Base-by-base conservation (phyloP, 2,113 vertebrate species). In the Puffinus mauretanicus region DNA sequence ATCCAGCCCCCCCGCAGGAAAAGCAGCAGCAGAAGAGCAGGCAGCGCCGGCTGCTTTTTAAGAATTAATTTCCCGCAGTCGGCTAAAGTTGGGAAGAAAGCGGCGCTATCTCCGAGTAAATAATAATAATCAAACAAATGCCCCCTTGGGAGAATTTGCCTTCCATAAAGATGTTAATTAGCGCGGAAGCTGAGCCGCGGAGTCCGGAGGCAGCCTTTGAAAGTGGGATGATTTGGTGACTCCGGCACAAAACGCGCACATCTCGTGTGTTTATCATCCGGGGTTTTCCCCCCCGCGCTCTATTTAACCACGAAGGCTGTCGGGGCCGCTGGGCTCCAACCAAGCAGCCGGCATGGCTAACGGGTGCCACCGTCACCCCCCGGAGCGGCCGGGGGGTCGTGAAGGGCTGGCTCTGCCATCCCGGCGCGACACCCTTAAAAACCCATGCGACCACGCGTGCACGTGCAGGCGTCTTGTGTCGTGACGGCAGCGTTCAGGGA, bases 111-210 rank as follows among this genome's bases (percentile, higher is more conserved):
- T 70, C 88, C 38, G 61, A 92, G 97, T 96, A 96, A 98, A 97
- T 96, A 97, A 92, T 91, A 96, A 94, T 92, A 94, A 97, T 94
- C 88, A 83, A 94, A 84, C 91, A 91, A 93, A 86, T 67, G 34
- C 67, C 93, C 97, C 86, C 95, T 46, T 55, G 95, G 93, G 97
- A 97, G 92, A 90, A 83, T 90, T 79, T 94, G 62, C 82, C 93
- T 97, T 89, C 96, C 94, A 52, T 94, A 90, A 96, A 96, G 96
- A 97, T 84, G 97, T 95, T 98, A 97, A 97, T 97, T 97, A 96
- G 95, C 66, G 34, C 11, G n/a, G 90, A 84, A 60, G 57, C 62
- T 2, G 11, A 60, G 77, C 86, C 12, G 64, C 30, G 6, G 3
- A 36, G 38, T 86, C 89, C 69, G 3, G 82, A 92, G 85, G 82